phyloP scores from a whole-genome alignment of 2,113 vertebrate species.

The Rhea pennata region DNA sequence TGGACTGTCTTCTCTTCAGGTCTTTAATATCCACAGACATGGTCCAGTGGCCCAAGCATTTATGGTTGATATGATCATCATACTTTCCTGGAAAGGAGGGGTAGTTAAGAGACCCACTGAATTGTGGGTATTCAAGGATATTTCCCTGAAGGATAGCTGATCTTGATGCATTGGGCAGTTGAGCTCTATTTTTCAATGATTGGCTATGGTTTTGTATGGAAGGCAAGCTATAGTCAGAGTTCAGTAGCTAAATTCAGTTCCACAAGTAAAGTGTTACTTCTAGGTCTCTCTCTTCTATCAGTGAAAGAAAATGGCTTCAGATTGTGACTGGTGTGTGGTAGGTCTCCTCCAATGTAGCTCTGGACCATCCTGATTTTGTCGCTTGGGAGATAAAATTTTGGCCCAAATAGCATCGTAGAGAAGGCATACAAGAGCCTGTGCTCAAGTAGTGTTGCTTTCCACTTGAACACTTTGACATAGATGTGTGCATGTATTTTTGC shows the following conservation, averaged over 20 bases:
- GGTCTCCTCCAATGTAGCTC: constrained; percentile 17
- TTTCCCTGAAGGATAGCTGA: background rate
- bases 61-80: background rate
- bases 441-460: background rate
- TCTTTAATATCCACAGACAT: background rate
- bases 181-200: background rate
- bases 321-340: background rate
- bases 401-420: background rate
- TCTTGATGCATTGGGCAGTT: background rate
- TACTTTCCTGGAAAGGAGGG: background rate
- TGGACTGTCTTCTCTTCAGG: background rate
- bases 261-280: background rate
- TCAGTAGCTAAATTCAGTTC: background rate
- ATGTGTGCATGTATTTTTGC: background rate
- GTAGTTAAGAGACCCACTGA: background rate
- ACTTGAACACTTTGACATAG: background rate
- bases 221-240: background rate
- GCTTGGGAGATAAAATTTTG: constrained; percentile 22
- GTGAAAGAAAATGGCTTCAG: constrained; percentile 41
- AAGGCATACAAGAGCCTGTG: background rate
- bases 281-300: background rate
- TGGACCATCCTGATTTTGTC: constrained; percentile 33
- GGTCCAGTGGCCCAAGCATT: background rate
- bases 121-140: background rate
- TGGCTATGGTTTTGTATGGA: background rate